A percentile compares a stretch with the other conserved stretches of the same genome.
Evolutionary conservation across 2,113 vertebrate genomes (phyloP).

Genomic region (Chrysemys picta): DNA sequence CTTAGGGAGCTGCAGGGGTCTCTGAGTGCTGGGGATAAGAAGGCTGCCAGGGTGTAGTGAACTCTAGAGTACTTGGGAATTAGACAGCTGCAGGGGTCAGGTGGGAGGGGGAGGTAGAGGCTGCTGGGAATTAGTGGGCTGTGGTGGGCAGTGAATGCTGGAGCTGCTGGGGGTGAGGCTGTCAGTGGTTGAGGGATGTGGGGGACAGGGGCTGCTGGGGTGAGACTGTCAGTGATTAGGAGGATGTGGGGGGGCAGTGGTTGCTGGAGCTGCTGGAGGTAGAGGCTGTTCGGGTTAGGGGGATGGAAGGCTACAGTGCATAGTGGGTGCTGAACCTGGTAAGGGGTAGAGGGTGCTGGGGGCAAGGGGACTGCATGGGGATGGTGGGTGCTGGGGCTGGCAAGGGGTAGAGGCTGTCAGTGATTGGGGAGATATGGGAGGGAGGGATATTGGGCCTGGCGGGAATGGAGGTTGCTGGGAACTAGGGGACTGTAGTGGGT

Average conservation of each 20-base stretch:
- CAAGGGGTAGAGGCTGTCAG: not conserved
- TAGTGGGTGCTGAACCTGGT: no score
- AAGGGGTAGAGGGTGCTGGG: no score
- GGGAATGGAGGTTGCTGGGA: not conserved
- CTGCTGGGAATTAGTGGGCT: not conserved
- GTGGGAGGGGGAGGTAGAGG: no score
- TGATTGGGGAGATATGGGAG: not conserved
- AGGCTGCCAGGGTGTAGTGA: no score
- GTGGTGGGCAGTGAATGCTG: not conserved
- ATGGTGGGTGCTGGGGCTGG: not conserved
- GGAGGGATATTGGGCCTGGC: not conserved
- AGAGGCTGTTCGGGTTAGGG: not conserved
- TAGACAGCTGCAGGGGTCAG: no score
- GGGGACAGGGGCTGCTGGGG: not conserved
- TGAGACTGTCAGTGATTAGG: not conserved
- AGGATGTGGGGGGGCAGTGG: not conserved
- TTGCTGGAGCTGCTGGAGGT: not conserved
- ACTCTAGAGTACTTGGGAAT: no score
- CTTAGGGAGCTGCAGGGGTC: no score
- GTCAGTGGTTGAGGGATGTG: not conserved
- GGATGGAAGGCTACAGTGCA: no score
- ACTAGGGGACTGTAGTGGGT: not conserved
- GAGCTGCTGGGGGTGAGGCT: not conserved
- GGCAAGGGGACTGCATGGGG: no score
- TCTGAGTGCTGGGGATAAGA: no score